These are phyloP conservation scores for Dreissena polymorpha DNA, from an alignment of 1,140 invertebrate genomes.

Conservation along the genomic window DNA sequence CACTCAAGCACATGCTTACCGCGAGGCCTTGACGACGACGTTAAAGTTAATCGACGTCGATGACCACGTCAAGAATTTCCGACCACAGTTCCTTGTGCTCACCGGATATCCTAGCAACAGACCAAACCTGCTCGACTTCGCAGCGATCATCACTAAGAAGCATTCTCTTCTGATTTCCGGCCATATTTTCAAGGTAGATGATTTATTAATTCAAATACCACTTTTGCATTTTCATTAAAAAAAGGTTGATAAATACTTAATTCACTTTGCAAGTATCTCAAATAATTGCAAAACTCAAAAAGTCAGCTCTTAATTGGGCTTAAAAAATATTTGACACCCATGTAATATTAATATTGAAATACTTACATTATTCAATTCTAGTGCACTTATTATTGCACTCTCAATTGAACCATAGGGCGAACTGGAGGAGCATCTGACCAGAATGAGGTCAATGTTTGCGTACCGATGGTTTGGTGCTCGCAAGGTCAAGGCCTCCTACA, in stretches of 20 bases:
- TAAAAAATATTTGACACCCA: no score
- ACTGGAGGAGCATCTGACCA: conserved; percentile 63
- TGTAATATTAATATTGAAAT: no score
- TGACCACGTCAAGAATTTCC: conserved; percentile 98
- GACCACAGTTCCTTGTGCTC: conserved; percentile 94
- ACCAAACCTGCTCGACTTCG: conserved; percentile 93
- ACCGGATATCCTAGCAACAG: conserved; percentile 91
- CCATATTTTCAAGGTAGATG: conserved; percentile 89
- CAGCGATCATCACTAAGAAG: conserved; percentile 94
- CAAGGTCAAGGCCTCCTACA: conserved; percentile 94
- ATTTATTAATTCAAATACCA: neutral
- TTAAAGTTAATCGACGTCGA: conserved; percentile 93
- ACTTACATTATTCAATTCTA: no score
- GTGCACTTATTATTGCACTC: no score
- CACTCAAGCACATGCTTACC: conserved; percentile 97
- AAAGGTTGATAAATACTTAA: no score
- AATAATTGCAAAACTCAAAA: no score
- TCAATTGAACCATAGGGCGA: conserved; percentile 59
- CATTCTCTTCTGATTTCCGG: conserved; percentile 95
- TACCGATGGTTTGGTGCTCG: conserved; percentile 88
- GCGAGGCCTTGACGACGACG: conserved; percentile 92
- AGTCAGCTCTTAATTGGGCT: no score
- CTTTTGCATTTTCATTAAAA: no score
- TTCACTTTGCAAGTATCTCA: no score
- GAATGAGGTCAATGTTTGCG: conserved; percentile 82